Percentiles rank a stretch among this genome's conserved stretches.
phyloP scores from a whole-genome alignment of 2,888 invertebrate genomes.

The Trichopoda pennipes region DNA sequence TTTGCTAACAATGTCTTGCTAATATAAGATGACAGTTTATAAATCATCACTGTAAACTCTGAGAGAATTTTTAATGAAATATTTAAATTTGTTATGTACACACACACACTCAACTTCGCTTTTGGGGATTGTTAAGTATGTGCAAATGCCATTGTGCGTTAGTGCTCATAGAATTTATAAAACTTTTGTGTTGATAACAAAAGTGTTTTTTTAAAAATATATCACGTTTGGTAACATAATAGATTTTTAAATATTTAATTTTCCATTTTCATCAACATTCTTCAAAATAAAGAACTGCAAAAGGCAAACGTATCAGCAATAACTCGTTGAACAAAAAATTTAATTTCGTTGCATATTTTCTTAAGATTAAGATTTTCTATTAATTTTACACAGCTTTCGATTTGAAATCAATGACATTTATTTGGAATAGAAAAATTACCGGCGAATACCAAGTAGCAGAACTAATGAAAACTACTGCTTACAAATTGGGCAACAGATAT shows the following conservation, averaged over 20 bases:
- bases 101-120: not conserved
- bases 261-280: not conserved
- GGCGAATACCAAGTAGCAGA: too few relatives aligned
- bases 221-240: conserved; percentile 57
- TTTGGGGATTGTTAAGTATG: not conserved
- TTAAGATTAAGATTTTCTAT: too few relatives aligned
- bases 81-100: conserved; percentile 45
- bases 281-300: too few relatives aligned
- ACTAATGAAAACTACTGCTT: too few relatives aligned
- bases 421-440: too few relatives aligned
- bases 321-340: too few relatives aligned
- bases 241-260: conserved; percentile 57
- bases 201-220: conserved; percentile 20
- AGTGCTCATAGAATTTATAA: conserved; percentile 37
- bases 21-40: conserved; percentile 48
- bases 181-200: conserved; percentile 29
- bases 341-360: too few relatives aligned
- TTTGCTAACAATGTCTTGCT: conserved; percentile 63
- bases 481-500: too few relatives aligned
- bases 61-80: conserved; percentile 59
- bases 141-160: not conserved
- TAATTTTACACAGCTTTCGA: too few relatives aligned
- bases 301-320: too few relatives aligned
- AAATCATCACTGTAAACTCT: conserved; percentile 44
- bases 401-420: too few relatives aligned